A percentile compares a stretch with the other conserved stretches of the same genome.
Conservation (phyloP, 2,797 vertebrate genomes). For the Australoheros facetus region DNA sequence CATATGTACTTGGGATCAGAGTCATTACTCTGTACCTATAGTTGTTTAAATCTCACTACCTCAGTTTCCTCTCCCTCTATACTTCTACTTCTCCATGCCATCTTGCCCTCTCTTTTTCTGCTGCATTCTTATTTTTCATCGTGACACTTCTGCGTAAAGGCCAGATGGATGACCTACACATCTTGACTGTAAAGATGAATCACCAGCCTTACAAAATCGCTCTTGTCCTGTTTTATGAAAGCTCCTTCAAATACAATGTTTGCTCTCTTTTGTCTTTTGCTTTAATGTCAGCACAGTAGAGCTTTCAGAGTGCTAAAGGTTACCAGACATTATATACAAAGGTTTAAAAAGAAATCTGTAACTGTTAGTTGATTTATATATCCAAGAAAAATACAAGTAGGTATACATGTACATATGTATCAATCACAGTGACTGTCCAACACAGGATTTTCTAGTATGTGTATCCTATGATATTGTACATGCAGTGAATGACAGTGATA, state of each 20-base stretch:
- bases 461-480: background rate
- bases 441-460: background rate
- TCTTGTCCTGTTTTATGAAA: slow-evolving; percentile 29
- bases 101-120: slow-evolving; percentile 17
- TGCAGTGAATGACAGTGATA: background rate
- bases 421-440: background rate
- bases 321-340: background rate
- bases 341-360: background rate
- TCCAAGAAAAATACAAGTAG: background rate
- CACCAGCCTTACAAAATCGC: slow-evolving; percentile 8
- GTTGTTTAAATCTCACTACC: slow-evolving; percentile 14
- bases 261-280: slow-evolving; percentile 12
- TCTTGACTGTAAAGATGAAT: slow-evolving; percentile 42
- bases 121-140: slow-evolving; percentile 34
- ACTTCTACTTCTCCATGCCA: slow-evolving; percentile 28
- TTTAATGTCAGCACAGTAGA: slow-evolving; percentile 5
- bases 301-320: background rate
- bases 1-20: background rate
- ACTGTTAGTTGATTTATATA: background rate
- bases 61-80: slow-evolving; percentile 6
- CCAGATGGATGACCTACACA: slow-evolving; percentile 41
- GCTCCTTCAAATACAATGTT: background rate
- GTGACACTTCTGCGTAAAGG: slow-evolving; percentile 37
- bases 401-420: background rate
- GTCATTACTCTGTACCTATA: background rate